phyloP scores from a whole-genome alignment of 2,797 vertebrate genomes.

The Micrastur ruficollis region DNA sequence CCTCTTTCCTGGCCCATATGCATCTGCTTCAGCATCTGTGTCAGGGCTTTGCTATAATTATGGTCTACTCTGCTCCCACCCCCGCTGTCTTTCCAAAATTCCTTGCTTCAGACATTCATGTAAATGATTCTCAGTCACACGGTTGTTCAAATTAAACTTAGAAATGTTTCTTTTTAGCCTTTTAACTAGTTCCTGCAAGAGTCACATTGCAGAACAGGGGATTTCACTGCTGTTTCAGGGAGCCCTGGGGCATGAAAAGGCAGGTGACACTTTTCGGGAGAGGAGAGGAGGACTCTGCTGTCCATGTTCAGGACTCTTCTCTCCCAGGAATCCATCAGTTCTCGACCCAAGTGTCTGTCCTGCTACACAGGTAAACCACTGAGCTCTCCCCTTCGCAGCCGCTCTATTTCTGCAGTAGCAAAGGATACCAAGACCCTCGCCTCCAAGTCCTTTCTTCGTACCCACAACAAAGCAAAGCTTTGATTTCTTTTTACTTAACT shows the following conservation, averaged over 20 bases:
- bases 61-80: background rate
- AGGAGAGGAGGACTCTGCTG: background rate
- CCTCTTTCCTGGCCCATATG: background rate
- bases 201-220: background rate
- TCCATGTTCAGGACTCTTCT: background rate
- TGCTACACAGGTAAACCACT: background rate
- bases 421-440: background rate
- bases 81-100: background rate
- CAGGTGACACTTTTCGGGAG: accelerated
- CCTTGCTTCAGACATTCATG: background rate
- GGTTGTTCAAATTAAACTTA: background rate
- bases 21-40: background rate
- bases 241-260: background rate
- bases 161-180: background rate
- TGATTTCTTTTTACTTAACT: background rate
- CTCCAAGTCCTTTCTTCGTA: background rate
- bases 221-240: background rate
- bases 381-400: background rate
- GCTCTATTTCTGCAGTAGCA: background rate
- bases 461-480: background rate
- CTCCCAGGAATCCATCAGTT: background rate
- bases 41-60: background rate
- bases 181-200: background rate
- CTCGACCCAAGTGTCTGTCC: background rate
- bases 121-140: background rate